These are phyloP conservation scores for Nansenia antarctica DNA, from an alignment of 2,113 vertebrate genomes.

Conservation along the genomic window DNA sequence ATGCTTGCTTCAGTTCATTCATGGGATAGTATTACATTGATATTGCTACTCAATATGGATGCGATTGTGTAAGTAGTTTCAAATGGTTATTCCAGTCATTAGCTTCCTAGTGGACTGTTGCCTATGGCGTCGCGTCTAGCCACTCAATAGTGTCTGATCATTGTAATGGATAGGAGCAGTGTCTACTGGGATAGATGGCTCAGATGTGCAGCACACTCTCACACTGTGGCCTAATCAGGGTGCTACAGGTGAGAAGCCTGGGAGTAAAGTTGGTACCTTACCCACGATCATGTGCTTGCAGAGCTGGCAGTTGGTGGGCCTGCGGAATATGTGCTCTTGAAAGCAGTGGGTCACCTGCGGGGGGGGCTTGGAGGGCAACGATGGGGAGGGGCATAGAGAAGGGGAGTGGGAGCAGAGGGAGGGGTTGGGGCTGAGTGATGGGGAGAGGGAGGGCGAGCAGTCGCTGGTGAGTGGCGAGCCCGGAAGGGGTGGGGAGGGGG, in stretches of 20 bases:
- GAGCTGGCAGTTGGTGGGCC: conserved; percentile 86
- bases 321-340: conserved; percentile 88
- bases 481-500: conserved; percentile 75
- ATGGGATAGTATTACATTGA: not conserved
- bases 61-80: not conserved
- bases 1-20: not conserved
- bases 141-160: not conserved
- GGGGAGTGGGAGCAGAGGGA: conserved; percentile 72
- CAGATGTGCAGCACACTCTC: not conserved
- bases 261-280: conserved; percentile 59
- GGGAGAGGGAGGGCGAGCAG: conserved; percentile 59
- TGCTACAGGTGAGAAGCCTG: not conserved
- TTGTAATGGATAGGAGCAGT: not conserved
- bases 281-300: conserved; percentile 91
- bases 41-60: not conserved
- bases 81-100: not conserved
- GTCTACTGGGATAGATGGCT: not conserved
- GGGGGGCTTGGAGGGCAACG: conserved; percentile 52
- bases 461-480: conserved; percentile 66
- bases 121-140: not conserved
- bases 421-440: conserved; percentile 71
- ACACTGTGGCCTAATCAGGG: not conserved
- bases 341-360: conserved; percentile 83
- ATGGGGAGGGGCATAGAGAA: conserved; percentile 68
- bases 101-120: not conserved